Evolutionary conservation across 2,113 vertebrate species (phyloP), one percentile per base, ranked within the genome.

Genomic region (Erpornis zantholeuca): DNA sequence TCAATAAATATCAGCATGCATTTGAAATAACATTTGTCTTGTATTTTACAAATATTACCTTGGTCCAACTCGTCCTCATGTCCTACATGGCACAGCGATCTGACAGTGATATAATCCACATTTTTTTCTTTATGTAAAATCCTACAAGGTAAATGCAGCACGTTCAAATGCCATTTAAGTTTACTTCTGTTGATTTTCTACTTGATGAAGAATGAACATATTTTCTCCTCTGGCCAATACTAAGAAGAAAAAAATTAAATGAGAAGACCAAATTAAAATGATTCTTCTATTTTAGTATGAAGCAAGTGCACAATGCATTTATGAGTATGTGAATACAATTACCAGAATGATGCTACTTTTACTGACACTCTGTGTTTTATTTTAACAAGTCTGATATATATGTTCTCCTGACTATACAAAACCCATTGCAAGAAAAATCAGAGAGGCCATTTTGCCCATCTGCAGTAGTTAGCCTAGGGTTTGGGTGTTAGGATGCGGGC

Each of bases 11-110:
- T 71, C 94, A 86, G 25, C 82, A 92, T 78, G 35, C 49, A 76
- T 96, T 91, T 92, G 42, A 94, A 96, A 24, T 87, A 91, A 82
- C 17, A 61, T 95, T 92, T 90, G 33, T 63, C 86, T 86, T 77
- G 12, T 79, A 68, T 81, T 94, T 95, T 93, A 76, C 25, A 71
- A 95, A 56, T 78, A 79, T 91, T 78, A 27, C 65, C 44, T 70
- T 68, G 78, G 65, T 52, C 52, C 61, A 91, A 9, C 59, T 76
- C 82, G 45, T 90, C 52, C 64, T 95, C 50, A 29, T 3, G 25
- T 50, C 50, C 90, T 82, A 72, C n/a, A 79, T 9, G 42, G 54
- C 35, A 38, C 65, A 82, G 15, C 53, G 92, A 68, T 78, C 45
- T 82, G 57, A 82, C 81, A 83, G 28, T 66, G 49, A 75, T 61